These are phyloP conservation scores for Mesitornis unicolor DNA, from an alignment of 2,113 vertebrate genomes.

Conservation along the genomic window DNA sequence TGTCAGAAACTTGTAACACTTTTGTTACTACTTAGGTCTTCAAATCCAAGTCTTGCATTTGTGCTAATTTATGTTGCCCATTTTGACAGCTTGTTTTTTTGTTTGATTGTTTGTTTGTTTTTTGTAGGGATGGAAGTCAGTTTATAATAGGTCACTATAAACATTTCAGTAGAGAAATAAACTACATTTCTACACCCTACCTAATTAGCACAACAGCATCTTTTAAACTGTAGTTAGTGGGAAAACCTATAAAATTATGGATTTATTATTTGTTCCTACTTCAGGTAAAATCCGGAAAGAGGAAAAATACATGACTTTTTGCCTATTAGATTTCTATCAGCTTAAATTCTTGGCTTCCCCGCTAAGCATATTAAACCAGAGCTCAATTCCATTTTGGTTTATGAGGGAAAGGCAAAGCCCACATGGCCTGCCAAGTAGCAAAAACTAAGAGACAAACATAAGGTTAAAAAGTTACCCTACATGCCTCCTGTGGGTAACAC, in stretches of 20 bases:
- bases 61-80: neutral
- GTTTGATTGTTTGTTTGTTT: neutral
- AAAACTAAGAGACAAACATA: neutral
- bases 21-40: neutral
- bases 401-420: neutral
- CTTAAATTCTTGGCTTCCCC: neutral
- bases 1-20: neutral
- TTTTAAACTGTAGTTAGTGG: neutral
- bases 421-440: neutral
- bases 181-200: neutral
- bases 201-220: neutral
- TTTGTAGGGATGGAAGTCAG: rapidly evolving
- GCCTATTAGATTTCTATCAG: neutral
- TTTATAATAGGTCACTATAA: neutral
- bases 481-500: rapidly evolving
- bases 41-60: neutral
- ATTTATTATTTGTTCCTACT: neutral
- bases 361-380: neutral
- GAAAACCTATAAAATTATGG: neutral
- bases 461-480: neutral
- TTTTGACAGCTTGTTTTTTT: neutral
- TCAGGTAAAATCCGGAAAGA: neutral
- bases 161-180: neutral
- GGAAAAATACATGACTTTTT: rapidly evolving
- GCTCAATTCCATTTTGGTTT: neutral